Conservation (phyloP, 2,113 vertebrate genomes). For the Platanista minor region DNA sequence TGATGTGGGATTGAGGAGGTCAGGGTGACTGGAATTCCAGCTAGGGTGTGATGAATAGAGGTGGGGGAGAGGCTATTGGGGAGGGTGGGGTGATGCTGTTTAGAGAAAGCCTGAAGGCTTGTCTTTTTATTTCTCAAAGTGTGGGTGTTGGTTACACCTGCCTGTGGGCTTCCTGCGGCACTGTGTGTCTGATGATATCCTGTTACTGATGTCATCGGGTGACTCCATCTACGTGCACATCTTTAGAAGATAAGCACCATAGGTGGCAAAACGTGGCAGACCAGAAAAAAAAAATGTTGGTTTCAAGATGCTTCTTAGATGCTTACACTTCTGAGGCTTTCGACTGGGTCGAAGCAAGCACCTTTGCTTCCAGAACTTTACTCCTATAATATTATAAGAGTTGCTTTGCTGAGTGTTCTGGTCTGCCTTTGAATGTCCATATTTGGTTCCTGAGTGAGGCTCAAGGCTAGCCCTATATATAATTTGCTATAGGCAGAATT, state of each 20-base stretch:
- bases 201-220: conserved; percentile 51
- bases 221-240: conserved; percentile 43
- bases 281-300: neutral
- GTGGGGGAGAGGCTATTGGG: neutral
- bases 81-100: neutral
- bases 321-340: neutral
- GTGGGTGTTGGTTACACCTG: conserved; percentile 20
- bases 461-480: neutral
- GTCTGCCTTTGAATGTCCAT: neutral
- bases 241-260: conserved; percentile 50
- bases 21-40: neutral
- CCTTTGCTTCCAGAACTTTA: neutral
- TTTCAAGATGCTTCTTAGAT: neutral
- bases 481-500: neutral
- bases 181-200: neutral
- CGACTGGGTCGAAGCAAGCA: neutral
- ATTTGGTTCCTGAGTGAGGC: neutral
- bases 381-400: neutral
- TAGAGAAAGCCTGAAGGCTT: conserved; percentile 33
- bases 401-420: neutral
- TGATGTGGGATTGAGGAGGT: neutral
- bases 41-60: neutral
- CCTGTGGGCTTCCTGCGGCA: conserved; percentile 47
- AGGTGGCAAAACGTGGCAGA: conserved; percentile 38
- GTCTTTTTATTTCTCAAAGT: conserved; percentile 37